Evolutionary conservation across 2,888 invertebrate species (phyloP).

Genomic region (Drosophila nigricruria): DNA sequence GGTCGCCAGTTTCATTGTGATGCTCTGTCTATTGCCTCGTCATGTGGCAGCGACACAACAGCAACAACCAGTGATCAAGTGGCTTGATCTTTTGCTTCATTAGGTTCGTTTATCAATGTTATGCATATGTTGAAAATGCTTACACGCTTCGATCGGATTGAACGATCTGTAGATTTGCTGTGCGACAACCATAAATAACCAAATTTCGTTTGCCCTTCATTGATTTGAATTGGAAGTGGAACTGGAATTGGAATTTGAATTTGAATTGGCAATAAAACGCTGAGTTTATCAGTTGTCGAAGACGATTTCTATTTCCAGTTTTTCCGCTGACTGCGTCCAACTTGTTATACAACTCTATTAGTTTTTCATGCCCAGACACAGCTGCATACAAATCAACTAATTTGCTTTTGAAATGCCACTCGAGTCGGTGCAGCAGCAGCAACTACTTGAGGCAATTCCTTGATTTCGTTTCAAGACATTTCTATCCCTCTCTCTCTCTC

Average conservation of each 20-base stretch:
- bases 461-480: slow-evolving; percentile 30
- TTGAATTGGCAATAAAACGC: slow-evolving; percentile 75
- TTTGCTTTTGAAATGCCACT: slow-evolving; percentile 50
- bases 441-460: slow-evolving; percentile 28
- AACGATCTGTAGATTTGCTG: slow-evolving; percentile 23
- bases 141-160: slow-evolving; percentile 29
- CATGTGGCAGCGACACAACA: slow-evolving; percentile 11
- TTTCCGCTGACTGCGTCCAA: slow-evolving; percentile 42
- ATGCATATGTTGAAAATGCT: slow-evolving; percentile 44
- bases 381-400: slow-evolving; percentile 75
- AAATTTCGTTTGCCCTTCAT: slow-evolving; percentile 46
- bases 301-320: slow-evolving; percentile 62
- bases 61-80: slow-evolving; percentile 20
- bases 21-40: slow-evolving; percentile 8
- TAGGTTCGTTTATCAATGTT: slow-evolving; percentile 50
- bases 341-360: slow-evolving; percentile 79
- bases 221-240: slow-evolving; percentile 58
- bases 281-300: slow-evolving; percentile 73
- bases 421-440: slow-evolving; percentile 31
- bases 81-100: slow-evolving; percentile 27
- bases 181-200: slow-evolving; percentile 47
- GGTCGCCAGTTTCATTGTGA: neutral
- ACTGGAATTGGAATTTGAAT: slow-evolving; percentile 66
- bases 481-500: neutral
- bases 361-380: slow-evolving; percentile 46